phyloP scores from a whole-genome alignment of 2,797 vertebrate genomes.

The Neomorphus geoffroyi region DNA sequence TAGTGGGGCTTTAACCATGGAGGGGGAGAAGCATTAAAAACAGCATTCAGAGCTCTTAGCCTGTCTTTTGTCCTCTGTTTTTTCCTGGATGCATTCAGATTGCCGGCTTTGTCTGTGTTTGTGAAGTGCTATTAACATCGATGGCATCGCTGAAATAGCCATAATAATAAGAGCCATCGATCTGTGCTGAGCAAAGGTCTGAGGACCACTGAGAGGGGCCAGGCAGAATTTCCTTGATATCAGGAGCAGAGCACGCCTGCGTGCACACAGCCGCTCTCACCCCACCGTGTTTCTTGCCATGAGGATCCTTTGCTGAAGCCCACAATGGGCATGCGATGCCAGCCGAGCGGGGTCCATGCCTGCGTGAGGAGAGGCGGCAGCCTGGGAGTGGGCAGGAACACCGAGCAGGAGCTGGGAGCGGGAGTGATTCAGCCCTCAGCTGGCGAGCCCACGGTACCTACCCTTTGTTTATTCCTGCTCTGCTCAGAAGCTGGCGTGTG shows the following conservation, averaged over 20 bases:
- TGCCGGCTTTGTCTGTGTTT: slow-evolving; percentile 6
- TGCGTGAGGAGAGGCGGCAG: background rate
- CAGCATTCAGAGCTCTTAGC: background rate
- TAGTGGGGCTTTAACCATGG: background rate
- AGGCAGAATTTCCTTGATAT: background rate
- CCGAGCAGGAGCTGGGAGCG: background rate
- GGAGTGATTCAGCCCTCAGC: slow-evolving; percentile 6
- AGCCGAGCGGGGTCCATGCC: background rate
- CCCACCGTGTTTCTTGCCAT: background rate
- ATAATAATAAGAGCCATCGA: slow-evolving; percentile 10
- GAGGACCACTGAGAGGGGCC: background rate
- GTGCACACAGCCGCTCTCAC: accelerated
- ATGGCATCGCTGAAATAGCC: slow-evolving; percentile 16
- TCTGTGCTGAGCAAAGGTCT: background rate
- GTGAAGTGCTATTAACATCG: slow-evolving; percentile 41
- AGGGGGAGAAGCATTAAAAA: background rate
- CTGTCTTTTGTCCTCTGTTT: slow-evolving; percentile 7
- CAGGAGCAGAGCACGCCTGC: accelerated
- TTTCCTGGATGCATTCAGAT: slow-evolving; percentile 16
- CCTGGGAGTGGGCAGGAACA: background rate
- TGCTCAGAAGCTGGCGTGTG: background rate
- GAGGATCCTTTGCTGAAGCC: background rate
- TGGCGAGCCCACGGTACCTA: background rate
- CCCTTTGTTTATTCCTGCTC: background rate
- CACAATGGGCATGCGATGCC: background rate